Evolutionary conservation across 2,113 vertebrate genomes (phyloP), one percentile per base, ranked within the genome.

Genomic region (Cephalophus harveyi): DNA sequence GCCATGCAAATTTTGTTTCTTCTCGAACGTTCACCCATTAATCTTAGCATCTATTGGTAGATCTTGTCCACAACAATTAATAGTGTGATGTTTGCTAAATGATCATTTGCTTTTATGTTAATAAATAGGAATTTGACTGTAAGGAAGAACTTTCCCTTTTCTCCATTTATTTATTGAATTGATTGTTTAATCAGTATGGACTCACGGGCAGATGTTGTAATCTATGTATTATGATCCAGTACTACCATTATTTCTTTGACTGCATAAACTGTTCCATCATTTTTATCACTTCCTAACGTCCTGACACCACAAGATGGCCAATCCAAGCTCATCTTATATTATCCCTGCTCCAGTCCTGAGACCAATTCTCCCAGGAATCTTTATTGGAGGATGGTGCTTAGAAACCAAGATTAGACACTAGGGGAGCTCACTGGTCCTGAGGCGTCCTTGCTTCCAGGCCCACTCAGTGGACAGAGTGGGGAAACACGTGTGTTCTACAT

Each of bases 381-480:
- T 40, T 12, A 6, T 17, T 48, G n/a, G 62, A 52, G 23, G 55
- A 17, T 30, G 71, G 23, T 9, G 27, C 14, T n/a, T 40, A 11
- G 21, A 83, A 48, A 27, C 74, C 27, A 43, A 55, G 17, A 2
- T 11, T 2, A 54, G 52, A 9, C 5, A 9, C 48, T 0, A 2
- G 2, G 30, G 40, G 71, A 25, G 28, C 57, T 76, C 11, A 0
- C 16, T 60, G 59, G 28, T n/a, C 7, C 46, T 10, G 43, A 40
- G 19, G 50, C 12, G 0, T 14, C 28, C 0, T 0, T 12, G 36
- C 12, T 52, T 43, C 74, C n/a, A 16, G n/a, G 15, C 1, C 19
- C 4, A 3, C 52, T 9, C 28, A 0, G 52, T 15, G 11, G n/a
- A 23, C 43, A 10, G 82, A 83, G 60, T 25, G 0, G 27, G 57